A percentile compares a stretch with the other conserved stretches of the same genome.
Conservation (phyloP, 2,113 vertebrate species). For the Scophthalmus maximus region DNA sequence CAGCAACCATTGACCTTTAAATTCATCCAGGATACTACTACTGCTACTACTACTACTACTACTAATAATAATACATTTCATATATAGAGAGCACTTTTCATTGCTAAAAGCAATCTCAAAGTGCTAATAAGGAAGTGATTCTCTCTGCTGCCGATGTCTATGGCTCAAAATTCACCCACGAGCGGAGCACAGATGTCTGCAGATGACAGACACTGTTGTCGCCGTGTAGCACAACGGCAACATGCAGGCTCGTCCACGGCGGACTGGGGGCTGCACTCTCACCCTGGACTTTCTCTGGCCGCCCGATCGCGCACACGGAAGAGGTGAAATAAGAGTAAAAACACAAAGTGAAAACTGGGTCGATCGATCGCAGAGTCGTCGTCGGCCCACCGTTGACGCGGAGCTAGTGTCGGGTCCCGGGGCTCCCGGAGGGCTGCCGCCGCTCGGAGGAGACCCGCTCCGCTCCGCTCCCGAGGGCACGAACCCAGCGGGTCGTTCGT, state of each 20-base stretch:
- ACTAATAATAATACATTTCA: no score
- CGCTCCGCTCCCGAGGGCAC: slow-evolving; percentile 15
- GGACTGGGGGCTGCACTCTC: no score
- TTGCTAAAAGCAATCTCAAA: no score
- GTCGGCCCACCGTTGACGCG: slow-evolving; percentile 59
- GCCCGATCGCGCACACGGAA: no score
- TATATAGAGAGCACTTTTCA: no score
- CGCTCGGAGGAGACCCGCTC: slow-evolving; percentile 43
- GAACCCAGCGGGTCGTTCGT: background rate
- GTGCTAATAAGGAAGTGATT: no score
- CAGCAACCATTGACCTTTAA: background rate
- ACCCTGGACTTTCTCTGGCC: background rate
- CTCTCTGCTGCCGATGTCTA: no score
- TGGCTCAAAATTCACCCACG: background rate
- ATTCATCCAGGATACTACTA: background rate
- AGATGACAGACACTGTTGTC: slow-evolving; percentile 36
- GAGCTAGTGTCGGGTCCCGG: slow-evolving; percentile 73
- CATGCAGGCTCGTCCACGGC: slow-evolving; percentile 53
- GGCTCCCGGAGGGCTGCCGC: no score
- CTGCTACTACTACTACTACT: no score
- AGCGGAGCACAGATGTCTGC: background rate
- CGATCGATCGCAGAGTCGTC: no score
- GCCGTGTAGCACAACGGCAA: slow-evolving; percentile 61
- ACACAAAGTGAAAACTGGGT: no score
- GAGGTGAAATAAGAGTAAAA: background rate